Base-by-base conservation (phyloP, 2,888 invertebrate genomes). In the Rhaphigaster nebulosa region DNA sequence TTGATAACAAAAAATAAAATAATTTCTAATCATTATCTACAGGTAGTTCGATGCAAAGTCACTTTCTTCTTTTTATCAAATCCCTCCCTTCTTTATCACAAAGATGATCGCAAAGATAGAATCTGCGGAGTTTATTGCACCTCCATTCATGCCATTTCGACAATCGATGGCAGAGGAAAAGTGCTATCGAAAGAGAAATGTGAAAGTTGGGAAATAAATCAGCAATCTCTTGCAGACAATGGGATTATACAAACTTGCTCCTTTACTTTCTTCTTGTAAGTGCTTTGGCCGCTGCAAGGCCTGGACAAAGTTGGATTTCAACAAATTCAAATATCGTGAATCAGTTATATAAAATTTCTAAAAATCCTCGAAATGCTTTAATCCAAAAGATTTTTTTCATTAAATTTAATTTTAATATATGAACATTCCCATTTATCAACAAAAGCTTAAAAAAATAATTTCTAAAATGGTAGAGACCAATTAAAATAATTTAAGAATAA, bases 151-250 rank as follows among this genome's bases (percentile, higher is more conserved):
- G 23, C 20, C 38, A 38, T 38, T 38, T 34, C 0, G n/a, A 76
- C 38, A 23, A 76, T 76, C 38, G 38, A 76, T 38, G 38, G 20
- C 29, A 23, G 20, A 76, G 38, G 38, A 38, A 76, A 76, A 76
- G 70, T 38, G 6, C 34, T 76, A 76, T 76, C 70, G 70, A 76
- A 76, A 76, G 70, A 38, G 70, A 34, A 76, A 76, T 38, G 70
- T 76, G 70, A 76, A 76, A 76, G 70, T 76, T 34, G 70, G 70
- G 38, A 76, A 76, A 76, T 38, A 38, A 76, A 76, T 76, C 70
- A 20, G 70, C 70, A 20, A 76, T 76, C 70, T 76, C 70, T 76
- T 38, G 38, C 15, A 23, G 70, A 38, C 70, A 34, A 76, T 76
- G 34, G 20, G 18, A 20, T 76, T 76, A 38, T 76, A 20, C 34